These are phyloP conservation scores for Oophaga pumilio DNA, from an alignment of 2,113 vertebrate species.

Conservation along the genomic window DNA sequence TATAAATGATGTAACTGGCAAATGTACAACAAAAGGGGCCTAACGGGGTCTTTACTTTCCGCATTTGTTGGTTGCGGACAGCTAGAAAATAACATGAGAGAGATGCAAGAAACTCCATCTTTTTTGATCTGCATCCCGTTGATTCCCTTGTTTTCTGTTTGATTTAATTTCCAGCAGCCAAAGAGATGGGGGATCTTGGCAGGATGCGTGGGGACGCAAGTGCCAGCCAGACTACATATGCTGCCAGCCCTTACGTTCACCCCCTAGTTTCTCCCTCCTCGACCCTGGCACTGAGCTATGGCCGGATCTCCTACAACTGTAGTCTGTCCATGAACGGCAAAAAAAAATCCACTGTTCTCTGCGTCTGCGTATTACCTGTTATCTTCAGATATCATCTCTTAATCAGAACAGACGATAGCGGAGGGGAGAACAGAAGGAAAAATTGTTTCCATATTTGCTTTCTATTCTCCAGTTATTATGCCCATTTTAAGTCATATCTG, in stretches of 20 bases:
- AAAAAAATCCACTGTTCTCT: not conserved
- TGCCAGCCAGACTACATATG: slow-evolving; percentile 16
- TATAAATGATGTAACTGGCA: not conserved
- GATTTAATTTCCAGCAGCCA: not conserved
- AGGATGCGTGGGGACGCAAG: not conserved
- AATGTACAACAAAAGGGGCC: not conserved
- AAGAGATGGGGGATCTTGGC: slow-evolving; percentile 14
- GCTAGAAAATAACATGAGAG: slow-evolving; percentile 5
- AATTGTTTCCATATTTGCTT: not conserved
- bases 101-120: slow-evolving; percentile 2
- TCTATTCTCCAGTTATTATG: not conserved
- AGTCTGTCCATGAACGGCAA: not conserved
- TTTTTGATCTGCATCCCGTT: slow-evolving; percentile 21
- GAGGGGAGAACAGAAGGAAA: not conserved
- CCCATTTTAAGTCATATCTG: slow-evolving; percentile 11
- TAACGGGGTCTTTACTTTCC: not conserved
- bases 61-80: not conserved
- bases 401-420: not conserved
- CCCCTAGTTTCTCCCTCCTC: not conserved
- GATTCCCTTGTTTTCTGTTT: not conserved
- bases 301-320: not conserved
- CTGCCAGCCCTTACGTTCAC: slow-evolving; percentile 9
- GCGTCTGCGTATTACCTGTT: not conserved
- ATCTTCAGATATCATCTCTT: not conserved
- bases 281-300: not conserved